Conservation (phyloP, 2,113 vertebrate genomes). For the Rhegmatorhina hoffmannsi region DNA sequence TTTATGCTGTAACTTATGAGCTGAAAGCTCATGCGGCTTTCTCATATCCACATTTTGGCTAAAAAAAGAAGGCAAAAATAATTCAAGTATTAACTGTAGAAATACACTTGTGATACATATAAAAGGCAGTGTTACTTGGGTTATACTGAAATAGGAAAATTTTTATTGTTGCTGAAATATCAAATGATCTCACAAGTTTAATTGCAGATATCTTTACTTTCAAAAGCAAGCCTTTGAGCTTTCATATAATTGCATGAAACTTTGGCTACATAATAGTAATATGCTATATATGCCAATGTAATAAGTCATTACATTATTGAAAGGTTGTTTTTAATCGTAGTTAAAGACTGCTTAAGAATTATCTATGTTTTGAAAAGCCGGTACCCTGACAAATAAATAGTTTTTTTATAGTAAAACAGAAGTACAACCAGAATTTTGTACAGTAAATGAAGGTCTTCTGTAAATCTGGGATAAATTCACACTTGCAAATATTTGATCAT, state of each 20-base stretch:
- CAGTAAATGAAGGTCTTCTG: background rate
- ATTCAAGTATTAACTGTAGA: background rate
- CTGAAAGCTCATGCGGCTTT: background rate
- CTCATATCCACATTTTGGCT: background rate
- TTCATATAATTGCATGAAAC: background rate
- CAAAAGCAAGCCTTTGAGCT: background rate
- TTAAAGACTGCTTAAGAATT: background rate
- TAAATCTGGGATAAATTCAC: background rate
- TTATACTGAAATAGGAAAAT: background rate
- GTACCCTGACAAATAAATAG: background rate
- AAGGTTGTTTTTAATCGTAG: background rate
- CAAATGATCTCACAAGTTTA: background rate
- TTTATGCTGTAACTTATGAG: background rate
- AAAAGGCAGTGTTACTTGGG: background rate
- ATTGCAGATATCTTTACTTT: background rate
- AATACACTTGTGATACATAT: background rate
- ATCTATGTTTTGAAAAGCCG: background rate
- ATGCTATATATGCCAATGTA: background rate
- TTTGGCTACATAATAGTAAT: background rate
- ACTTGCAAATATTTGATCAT: too few relatives aligned
- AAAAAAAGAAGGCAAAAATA: background rate
- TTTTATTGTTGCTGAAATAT: background rate
- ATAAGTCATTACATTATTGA: background rate
- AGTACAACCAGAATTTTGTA: background rate
- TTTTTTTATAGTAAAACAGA: background rate